Evolutionary conservation across 2,113 vertebrate species (phyloP).

Genomic region (Engraulis encrasicolus): DNA sequence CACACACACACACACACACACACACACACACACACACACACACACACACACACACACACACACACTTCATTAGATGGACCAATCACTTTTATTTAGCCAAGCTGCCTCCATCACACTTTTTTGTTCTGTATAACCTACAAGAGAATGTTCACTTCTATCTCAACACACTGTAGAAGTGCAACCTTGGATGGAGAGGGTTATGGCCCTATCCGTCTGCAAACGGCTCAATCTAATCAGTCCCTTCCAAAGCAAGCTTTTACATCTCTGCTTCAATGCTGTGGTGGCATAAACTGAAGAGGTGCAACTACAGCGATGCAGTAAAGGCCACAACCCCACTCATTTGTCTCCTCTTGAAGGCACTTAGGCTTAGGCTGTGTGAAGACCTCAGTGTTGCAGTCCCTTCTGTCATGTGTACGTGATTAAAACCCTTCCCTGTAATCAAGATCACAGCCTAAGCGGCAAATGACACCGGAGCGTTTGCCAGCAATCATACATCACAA

Average conservation of each 20-base stretch:
- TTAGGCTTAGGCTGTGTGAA: background rate
- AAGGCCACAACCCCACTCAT: background rate
- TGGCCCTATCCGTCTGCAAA: background rate
- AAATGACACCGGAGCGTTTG: background rate
- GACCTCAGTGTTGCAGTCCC: background rate
- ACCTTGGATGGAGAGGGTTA: background rate
- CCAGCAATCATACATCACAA: slow-evolving; percentile 1
- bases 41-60: no score
- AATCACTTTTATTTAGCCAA: no score
- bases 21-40: no score
- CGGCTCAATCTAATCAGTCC: no score
- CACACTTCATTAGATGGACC: no score
- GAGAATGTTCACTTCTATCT: no score
- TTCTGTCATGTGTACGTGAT: background rate
- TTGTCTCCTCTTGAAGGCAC: background rate
- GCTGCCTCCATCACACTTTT: no score
- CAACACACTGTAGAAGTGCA: background rate
- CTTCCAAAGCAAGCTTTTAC: background rate
- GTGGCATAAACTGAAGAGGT: background rate
- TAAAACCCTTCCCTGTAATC: background rate
- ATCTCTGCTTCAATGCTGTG: background rate
- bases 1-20: no score
- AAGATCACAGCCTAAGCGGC: background rate
- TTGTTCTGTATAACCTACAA: no score
- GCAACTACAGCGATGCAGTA: background rate